Evolutionary conservation across 2,797 vertebrate species (phyloP), one percentile per base, ranked within the genome.

Genomic region (Choloepus didactylus): DNA sequence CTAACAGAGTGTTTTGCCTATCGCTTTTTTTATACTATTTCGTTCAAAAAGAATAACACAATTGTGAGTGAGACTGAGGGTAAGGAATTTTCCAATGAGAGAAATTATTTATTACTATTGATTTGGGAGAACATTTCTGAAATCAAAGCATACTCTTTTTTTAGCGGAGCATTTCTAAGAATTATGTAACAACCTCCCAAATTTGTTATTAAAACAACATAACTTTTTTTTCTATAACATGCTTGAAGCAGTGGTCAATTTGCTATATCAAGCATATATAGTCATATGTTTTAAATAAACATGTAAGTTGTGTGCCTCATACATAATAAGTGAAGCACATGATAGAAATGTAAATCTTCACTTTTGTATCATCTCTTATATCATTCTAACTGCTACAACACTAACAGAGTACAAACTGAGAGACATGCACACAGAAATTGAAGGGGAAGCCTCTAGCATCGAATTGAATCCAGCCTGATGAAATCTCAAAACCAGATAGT

Each of bases 31-130:
- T 93, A 85, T 85, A 41, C 14, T 76, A 66, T 94, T 91, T 93
- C 94, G 18, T 95, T 94, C 82, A 95, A 97, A 96, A 93, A 79
- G 88, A 96, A 96, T 91, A 94, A 88, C 93, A 27, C 29, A 91
- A 69, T 87, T 93, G 27, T 95, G 82, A 96, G 31, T 59, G 66
- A 73, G 79, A 87, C 23, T 27, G 27, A 96, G 46, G 56, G 31
- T 86, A 79, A 93, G 82, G 87, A 95, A 70, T 84, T 87, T 96
- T 87, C 75, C 94, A 91, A 56, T 46, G 91, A 89, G 35, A 49
- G 89, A 67, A 97, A 87, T 93, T 87, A 95, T 87, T 97, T 95
- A 80, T 87, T 93, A 66, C 15, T 90, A 81, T 81, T 41, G 79
- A 91, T 87, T 90, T 77, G 31, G 41, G 93, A 97, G 91, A 96